Percentiles rank a stretch among this genome's conserved stretches.
Conservation (phyloP, 2,888 invertebrate species). For the Dione juno region DNA sequence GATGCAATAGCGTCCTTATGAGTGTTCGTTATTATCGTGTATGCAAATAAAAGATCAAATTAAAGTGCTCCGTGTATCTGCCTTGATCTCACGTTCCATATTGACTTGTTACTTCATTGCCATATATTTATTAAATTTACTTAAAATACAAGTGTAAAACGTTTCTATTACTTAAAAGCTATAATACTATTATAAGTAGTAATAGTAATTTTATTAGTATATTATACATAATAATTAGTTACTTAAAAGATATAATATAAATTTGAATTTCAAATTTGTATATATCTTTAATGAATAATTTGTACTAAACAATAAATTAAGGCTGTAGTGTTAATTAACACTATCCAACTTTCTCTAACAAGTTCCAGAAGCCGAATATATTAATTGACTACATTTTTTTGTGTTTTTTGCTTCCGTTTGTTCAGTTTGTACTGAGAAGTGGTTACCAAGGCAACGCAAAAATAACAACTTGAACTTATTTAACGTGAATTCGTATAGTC, state of each 20-base stretch:
- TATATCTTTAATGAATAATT: no score
- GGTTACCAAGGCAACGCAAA: conserved; percentile 13
- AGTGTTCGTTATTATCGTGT: not conserved
- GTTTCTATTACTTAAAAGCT: not conserved
- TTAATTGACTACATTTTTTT: not conserved
- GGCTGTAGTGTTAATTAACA: no score
- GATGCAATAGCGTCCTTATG: not conserved
- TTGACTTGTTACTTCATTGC: conserved; percentile 4
- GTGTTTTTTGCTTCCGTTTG: conserved; percentile 2
- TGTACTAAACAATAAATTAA: no score
- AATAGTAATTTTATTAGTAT: no score
- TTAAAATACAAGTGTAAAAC: not conserved
- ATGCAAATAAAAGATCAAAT: conserved; percentile 17
- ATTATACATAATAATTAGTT: no score
- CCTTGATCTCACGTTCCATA: conserved; percentile 12
- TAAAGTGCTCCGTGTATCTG: conserved; percentile 10
- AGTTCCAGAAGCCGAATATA: not conserved
- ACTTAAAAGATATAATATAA: no score
- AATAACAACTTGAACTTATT: conserved; percentile 8
- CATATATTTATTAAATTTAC: conserved; percentile 7
- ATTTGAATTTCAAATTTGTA: no score
- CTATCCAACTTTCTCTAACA: no score
- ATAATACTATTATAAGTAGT: conserved; percentile 2
- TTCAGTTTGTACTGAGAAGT: not conserved
- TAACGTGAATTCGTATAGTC: conserved; percentile 3